Evolutionary conservation across 2,113 vertebrate species (phyloP), one percentile per base, ranked within the genome.

Genomic region (Elachura formosa): DNA sequence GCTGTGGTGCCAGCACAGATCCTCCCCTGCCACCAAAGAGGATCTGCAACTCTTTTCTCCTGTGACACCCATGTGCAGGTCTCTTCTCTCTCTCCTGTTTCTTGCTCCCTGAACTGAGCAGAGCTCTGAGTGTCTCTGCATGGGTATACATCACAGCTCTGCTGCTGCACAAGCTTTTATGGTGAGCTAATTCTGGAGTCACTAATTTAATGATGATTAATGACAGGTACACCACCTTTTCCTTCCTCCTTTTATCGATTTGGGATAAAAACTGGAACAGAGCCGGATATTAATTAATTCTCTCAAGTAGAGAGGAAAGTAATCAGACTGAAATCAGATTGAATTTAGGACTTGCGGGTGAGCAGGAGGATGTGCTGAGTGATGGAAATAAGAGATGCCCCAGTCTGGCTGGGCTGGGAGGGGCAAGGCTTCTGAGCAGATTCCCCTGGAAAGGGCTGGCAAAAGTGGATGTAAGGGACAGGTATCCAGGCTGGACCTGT

Each of bases 251-350:
- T 92, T 93, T 75, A 97, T 96, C 67, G 77, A 97, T 82, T 90
- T 92, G 89, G 33, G 13, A 2, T 26, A 68, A 56, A 76, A 76
- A 25, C 61, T 25, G 8, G 88, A 92, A 81, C 51, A 34, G 85
- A 29, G 22, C 38, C 2, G 67, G 96, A 95, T 96, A 96, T 96
- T 97, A 98, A 98, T 98, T 97, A 97, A 97, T 96, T 95, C 96
- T 97, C 97, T 96, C 94, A 89, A 81, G 76, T 78, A 78, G 92
- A 96, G 95, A 95, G 89, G 91, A 97, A 96, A 96, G 90, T 96
- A 97, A 98, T 98, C 97, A 97, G 96, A 40, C 88, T 92, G 85
- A 96, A 96, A 97, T 97, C 95, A 93, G 91, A 87, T 66, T 1
- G 31, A 76, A 87, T 91, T 66, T 86, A 89, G 94, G 97, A 89